These are phyloP conservation scores for Drosophila demipolita DNA, from an alignment of 2,888 invertebrate species.

Conservation along the genomic window DNA sequence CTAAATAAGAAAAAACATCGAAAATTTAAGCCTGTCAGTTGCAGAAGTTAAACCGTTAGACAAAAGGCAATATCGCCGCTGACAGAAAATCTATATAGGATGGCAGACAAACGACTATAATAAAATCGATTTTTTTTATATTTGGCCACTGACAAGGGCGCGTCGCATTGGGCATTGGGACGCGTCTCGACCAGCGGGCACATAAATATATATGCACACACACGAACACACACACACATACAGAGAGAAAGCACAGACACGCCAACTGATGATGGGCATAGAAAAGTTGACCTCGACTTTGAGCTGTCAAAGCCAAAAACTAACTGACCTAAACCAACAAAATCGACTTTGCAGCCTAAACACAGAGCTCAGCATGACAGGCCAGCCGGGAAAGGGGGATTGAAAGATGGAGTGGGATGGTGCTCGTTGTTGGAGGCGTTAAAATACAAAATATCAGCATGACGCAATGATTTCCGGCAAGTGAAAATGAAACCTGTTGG, in stretches of 20 bases:
- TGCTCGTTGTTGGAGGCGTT: constrained; percentile 58
- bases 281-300: constrained; percentile 84
- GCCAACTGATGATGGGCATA: constrained; percentile 73
- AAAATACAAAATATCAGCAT: constrained; percentile 84
- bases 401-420: background rate
- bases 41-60: constrained; percentile 43
- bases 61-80: constrained; percentile 62
- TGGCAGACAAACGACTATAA: constrained; percentile 66
- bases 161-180: constrained; percentile 57
- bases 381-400: constrained; percentile 5
- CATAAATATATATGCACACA: constrained; percentile 64
- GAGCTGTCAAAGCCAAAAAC: constrained; percentile 82
- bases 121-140: constrained; percentile 79
- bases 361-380: constrained; percentile 69
- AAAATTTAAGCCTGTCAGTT: constrained; percentile 63
- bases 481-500: constrained; percentile 79
- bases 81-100: constrained; percentile 77
- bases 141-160: constrained; percentile 71
- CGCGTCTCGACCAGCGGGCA: constrained; percentile 63
- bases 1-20: constrained; percentile 24
- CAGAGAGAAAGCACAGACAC: constrained; percentile 36
- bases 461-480: constrained; percentile 84
- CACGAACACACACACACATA: constrained; percentile 17
- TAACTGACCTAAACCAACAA: constrained; percentile 83
- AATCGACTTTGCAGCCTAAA: constrained; percentile 77